Evolutionary conservation across 2,797 vertebrate genomes (phyloP), one percentile per base, ranked within the genome.

Genomic region (Pseudotriccus pelzelni): DNA sequence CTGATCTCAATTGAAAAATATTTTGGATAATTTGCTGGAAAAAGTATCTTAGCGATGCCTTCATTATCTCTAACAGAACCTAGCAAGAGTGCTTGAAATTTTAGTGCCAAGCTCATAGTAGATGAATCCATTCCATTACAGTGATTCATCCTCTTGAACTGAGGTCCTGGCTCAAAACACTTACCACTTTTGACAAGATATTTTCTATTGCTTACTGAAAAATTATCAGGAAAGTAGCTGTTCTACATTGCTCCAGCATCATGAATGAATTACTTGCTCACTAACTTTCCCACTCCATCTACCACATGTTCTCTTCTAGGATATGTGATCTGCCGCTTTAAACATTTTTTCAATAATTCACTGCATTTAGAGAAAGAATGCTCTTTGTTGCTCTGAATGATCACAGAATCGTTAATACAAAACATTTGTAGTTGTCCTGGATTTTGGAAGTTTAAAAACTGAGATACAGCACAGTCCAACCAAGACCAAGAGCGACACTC

Each of bases 191-290:
- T 84, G 46, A 53, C n/a, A 62, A 73, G 37, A 17, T 49, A 55
- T 53, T 66, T 84, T 30, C 60, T 59, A 30, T 25, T 76, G 50
- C 52, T 89, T 95, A 49, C 52, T 93, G 34, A 41, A 88, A 90
- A 90, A 52, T 36, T 66, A 50, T 34, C 9, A 34, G 24, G 5
- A 41, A 58, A 78, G 13, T 52, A 32, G 21, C 43, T 63, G 32
- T 64, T 89, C 22, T 49, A 4, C 30, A 23, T 63, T 49, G 17
- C 23, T 82, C 16, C 44, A 56, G 8, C 36, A 37, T 59, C 32
- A 63, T 19, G 8, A 88, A 77, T 58, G 4, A 68, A 53, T 53
- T 74, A 3, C 8, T 75, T 81, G n/a, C 32, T 81, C 46, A 50
- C 2, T n/a, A 69, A 47, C 27, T 90, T 90, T 59, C 39, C 25